phyloP scores from a whole-genome alignment of 2,113 vertebrate genomes.

The Eubucco bourcierii region DNA sequence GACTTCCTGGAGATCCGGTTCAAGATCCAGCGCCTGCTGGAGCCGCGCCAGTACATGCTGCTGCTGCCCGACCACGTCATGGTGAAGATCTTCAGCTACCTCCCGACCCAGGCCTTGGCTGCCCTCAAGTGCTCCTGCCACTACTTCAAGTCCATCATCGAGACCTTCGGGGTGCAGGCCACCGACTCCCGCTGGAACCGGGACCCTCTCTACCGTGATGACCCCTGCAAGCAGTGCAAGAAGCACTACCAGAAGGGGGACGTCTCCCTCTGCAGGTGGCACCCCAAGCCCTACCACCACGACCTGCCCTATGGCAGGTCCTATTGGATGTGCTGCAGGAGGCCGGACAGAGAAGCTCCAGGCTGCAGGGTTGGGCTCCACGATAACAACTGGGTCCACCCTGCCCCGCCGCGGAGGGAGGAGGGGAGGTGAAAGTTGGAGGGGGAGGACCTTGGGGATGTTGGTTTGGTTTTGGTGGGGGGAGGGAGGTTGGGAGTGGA shows the following conservation, averaged over 20 bases:
- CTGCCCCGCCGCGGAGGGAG: background rate
- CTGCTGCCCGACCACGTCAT: slow-evolving; percentile 93
- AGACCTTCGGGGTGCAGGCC: slow-evolving; percentile 88
- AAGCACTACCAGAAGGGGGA: slow-evolving; percentile 89
- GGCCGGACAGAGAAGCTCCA: slow-evolving; percentile 87
- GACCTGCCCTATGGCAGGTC: slow-evolving; percentile 98
- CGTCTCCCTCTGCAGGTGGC: slow-evolving; percentile 95
- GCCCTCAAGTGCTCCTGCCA: slow-evolving; percentile 95
- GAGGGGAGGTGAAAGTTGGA: background rate
- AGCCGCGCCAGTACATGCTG: slow-evolving; percentile 94
- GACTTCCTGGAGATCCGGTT: slow-evolving; percentile 97
- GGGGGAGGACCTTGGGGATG: background rate
- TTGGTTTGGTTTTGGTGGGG: too few species aligned
- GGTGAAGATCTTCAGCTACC: slow-evolving; percentile 92
- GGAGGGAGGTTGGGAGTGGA: too few species aligned
- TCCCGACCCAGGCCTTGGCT: slow-evolving; percentile 88
- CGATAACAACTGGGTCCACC: background rate
- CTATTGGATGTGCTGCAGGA: slow-evolving; percentile 98
- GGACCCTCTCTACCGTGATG: slow-evolving; percentile 91
- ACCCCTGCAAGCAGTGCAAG: slow-evolving; percentile 97
- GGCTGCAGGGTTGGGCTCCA: slow-evolving; percentile 84
- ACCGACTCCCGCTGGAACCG: slow-evolving; percentile 93
- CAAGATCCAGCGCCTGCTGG: slow-evolving; percentile 92
- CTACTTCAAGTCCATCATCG: slow-evolving; percentile 91
- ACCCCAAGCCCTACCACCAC: slow-evolving; percentile 98